Evolutionary conservation across 2,888 invertebrate genomes (phyloP).

Genomic region (Eupithecia tripunctaria): DNA sequence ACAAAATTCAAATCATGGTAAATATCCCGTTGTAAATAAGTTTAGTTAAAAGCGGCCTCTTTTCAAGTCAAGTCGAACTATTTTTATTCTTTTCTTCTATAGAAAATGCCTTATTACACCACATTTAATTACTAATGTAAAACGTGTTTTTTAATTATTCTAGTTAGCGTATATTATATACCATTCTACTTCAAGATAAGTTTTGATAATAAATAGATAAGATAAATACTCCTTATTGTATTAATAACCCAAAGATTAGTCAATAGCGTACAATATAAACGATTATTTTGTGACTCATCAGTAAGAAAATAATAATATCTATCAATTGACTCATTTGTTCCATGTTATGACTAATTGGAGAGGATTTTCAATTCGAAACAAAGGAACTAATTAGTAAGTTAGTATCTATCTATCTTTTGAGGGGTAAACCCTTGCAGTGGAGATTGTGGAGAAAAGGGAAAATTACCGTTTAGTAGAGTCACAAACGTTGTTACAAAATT

Average conservation of each 20-base stretch:
- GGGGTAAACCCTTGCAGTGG: not conserved
- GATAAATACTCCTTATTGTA: not conserved
- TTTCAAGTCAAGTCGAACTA: no score
- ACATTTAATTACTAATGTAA: not conserved
- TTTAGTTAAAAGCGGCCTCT: no score
- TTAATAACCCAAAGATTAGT: constrained; percentile 1
- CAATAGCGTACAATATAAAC: not conserved
- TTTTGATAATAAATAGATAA: constrained; percentile 6
- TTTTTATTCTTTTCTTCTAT: not conserved
- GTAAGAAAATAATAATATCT: not conserved
- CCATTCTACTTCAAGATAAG: not conserved
- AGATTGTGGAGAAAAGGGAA: not conserved
- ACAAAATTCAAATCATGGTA: no score
- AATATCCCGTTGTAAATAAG: no score
- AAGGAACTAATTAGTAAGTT: not conserved
- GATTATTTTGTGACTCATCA: not conserved
- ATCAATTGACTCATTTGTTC: not conserved
- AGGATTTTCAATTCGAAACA: not conserved
- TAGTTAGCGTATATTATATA: not conserved
- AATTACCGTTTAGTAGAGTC: not conserved
- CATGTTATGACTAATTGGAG: not conserved
- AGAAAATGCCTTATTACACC: not conserved
- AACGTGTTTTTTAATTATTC: not conserved
- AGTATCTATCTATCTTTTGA: not conserved
- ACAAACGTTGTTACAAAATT: not conserved